Evolutionary conservation across 2,888 invertebrate genomes (phyloP).

Genomic region (Lacanobia wlatinum): DNA sequence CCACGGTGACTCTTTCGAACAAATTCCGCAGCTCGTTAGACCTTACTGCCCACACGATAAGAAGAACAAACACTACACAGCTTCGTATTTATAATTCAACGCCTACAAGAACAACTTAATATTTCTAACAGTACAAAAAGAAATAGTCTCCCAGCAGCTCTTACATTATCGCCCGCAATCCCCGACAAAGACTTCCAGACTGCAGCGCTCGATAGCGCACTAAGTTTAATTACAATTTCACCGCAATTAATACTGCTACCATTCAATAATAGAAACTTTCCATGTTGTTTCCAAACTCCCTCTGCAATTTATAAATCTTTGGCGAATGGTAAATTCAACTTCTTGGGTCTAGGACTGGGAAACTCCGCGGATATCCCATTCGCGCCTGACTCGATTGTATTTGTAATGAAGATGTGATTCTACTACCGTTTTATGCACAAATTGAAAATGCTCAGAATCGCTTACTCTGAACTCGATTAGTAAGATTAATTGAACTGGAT

Average conservation of each 20-base stretch:
- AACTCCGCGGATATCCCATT: slow-evolving; percentile 72
- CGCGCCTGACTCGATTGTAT: slow-evolving; percentile 78
- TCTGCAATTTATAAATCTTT: slow-evolving; percentile 66
- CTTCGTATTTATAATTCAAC: no score
- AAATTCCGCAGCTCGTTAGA: no score
- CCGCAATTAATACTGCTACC: slow-evolving; percentile 62
- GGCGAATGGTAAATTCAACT: slow-evolving; percentile 68
- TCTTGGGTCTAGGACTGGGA: slow-evolving; percentile 68
- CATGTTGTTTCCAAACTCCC: slow-evolving; percentile 60
- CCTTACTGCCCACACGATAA: no score
- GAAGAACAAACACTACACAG: no score
- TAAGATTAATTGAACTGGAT: slow-evolving; percentile 72
- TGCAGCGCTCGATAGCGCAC: slow-evolving; percentile 50
- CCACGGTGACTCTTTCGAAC: no score
- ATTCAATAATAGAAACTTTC: slow-evolving; percentile 62
- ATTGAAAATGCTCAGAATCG: slow-evolving; percentile 79
- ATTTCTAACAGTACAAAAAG: neutral
- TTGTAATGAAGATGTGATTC: slow-evolving; percentile 82
- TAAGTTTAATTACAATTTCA: slow-evolving; percentile 65
- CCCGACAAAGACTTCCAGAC: slow-evolving; percentile 50
- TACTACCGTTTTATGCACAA: slow-evolving; percentile 75
- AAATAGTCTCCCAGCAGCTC: neutral
- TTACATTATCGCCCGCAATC: slow-evolving; percentile 17
- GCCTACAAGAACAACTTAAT: neutral
- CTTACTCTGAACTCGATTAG: slow-evolving; percentile 67